These are phyloP conservation scores for Philantomba maxwellii DNA, from an alignment of 2,113 vertebrate species.

Conservation along the genomic window DNA sequence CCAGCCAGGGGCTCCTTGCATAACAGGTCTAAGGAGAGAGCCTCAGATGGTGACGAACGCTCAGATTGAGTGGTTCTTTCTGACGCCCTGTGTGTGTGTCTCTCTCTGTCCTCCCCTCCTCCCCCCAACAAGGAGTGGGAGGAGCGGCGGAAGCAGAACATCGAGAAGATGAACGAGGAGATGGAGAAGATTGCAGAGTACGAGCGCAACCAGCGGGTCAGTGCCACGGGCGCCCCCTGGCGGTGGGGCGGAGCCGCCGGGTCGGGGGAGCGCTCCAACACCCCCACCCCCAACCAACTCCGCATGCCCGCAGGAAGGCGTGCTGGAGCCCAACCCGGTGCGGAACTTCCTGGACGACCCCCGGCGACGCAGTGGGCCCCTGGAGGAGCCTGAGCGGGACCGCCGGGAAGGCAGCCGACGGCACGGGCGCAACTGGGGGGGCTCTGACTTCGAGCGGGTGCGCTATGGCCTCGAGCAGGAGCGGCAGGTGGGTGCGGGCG, in stretches of 20 bases:
- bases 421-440: conserved; percentile 92
- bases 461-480: conserved; percentile 86
- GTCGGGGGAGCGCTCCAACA: accelerated
- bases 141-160: conserved; percentile 91
- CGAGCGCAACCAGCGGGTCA: conserved; percentile 88
- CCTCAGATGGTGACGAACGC: not conserved
- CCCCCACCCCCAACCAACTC: not conserved
- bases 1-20: not conserved
- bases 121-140: conserved; percentile 87
- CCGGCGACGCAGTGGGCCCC: conserved; percentile 80
- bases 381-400: conserved; percentile 78
- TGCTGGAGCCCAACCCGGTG: conserved; percentile 87
- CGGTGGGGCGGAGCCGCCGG: accelerated
- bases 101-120: accelerated
- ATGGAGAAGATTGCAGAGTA: conserved; percentile 94
- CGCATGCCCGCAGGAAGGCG: conserved; percentile 66
- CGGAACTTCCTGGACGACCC: conserved; percentile 94
- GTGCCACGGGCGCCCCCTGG: accelerated
- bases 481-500: conserved; percentile 76
- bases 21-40: not conserved
- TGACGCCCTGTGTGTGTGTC: accelerated
- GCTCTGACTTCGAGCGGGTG: conserved; percentile 91
- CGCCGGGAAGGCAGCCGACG: conserved; percentile 91
- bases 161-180: conserved; percentile 94
- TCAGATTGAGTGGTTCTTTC: accelerated